Conservation (phyloP, 2,888 invertebrate genomes). For the Drosophila lutescens region DNA sequence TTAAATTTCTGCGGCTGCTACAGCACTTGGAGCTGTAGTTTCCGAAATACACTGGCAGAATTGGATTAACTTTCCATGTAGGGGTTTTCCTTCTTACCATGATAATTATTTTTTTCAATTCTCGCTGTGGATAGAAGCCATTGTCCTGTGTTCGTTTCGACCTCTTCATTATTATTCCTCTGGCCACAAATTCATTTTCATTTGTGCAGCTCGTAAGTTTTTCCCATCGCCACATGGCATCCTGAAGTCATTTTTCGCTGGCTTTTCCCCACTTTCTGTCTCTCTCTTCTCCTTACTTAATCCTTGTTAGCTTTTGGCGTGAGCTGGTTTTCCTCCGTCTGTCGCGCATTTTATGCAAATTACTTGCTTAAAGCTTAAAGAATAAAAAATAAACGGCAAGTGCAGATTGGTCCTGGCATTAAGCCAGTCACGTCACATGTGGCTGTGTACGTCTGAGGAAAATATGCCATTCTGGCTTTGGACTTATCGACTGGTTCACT, state of each 20-base stretch:
- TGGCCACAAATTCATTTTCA: slow-evolving; percentile 35
- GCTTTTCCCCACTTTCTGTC: not conserved
- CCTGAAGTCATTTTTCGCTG: slow-evolving; percentile 34
- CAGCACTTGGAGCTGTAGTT: slow-evolving; percentile 14
- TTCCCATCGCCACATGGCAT: slow-evolving; percentile 37
- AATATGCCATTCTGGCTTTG: slow-evolving; percentile 39
- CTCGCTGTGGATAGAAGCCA: slow-evolving; percentile 4
- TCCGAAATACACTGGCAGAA: slow-evolving; percentile 22
- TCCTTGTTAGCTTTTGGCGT: slow-evolving; percentile 61
- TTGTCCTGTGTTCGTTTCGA: slow-evolving; percentile 3
- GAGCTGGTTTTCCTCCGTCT: slow-evolving; percentile 36
- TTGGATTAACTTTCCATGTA: not conserved
- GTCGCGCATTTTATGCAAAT: slow-evolving; percentile 65
- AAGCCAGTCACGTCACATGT: slow-evolving; percentile 46
- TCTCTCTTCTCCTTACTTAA: slow-evolving; percentile 37
- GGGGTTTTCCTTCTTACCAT: not conserved
- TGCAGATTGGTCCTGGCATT: slow-evolving; percentile 36
- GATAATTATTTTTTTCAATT: slow-evolving; percentile 7
- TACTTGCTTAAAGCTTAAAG: slow-evolving; percentile 49
- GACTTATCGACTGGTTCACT: slow-evolving; percentile 28
- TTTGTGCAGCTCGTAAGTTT: slow-evolving; percentile 42
- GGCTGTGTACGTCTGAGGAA: slow-evolving; percentile 19
- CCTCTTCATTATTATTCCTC: slow-evolving; percentile 21
- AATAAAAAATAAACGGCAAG: slow-evolving; percentile 24
- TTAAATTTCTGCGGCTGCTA: slow-evolving; percentile 64